Evolutionary conservation across 2,888 invertebrate genomes (phyloP).

Genomic region (Nowickia ferox): DNA sequence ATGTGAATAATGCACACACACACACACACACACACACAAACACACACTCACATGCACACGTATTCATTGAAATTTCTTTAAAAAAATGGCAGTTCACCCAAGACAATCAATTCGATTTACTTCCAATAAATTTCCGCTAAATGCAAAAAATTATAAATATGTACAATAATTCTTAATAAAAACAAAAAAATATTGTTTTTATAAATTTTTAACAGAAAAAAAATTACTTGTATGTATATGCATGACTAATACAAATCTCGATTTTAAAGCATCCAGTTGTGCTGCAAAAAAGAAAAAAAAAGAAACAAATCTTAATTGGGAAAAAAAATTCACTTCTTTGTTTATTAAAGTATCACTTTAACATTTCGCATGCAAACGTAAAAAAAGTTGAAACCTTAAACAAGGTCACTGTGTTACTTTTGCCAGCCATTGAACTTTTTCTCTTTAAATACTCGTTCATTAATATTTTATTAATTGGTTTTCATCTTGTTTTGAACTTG

Average conservation of each 20-base stretch:
- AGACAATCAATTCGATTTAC: neutral
- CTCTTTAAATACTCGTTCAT: neutral
- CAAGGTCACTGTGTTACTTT: constrained; percentile 65
- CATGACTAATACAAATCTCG: constrained; percentile 31
- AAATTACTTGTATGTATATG: neutral
- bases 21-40: neutral
- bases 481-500: constrained; percentile 9
- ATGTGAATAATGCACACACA: neutral
- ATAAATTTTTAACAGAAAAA: neutral
- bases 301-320: neutral
- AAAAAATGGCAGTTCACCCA: constrained; percentile 22
- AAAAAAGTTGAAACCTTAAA: constrained; percentile 53
- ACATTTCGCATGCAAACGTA: neutral
- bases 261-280: constrained; percentile 39
- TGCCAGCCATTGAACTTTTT: constrained; percentile 59
- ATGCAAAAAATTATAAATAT: constrained; percentile 12
- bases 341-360: constrained; percentile 26
- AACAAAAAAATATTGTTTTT: no score
- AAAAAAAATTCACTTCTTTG: neutral
- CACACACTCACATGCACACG: neutral
- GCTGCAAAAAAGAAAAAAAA: neutral
- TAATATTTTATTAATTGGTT: constrained; percentile 17
- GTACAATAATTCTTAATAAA: neutral
- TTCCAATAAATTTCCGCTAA: constrained; percentile 36
- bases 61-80: neutral